A percentile compares a stretch with the other conserved stretches of the same genome.
Conservation (phyloP, 2,888 invertebrate species). For the Allygus modestus region DNA sequence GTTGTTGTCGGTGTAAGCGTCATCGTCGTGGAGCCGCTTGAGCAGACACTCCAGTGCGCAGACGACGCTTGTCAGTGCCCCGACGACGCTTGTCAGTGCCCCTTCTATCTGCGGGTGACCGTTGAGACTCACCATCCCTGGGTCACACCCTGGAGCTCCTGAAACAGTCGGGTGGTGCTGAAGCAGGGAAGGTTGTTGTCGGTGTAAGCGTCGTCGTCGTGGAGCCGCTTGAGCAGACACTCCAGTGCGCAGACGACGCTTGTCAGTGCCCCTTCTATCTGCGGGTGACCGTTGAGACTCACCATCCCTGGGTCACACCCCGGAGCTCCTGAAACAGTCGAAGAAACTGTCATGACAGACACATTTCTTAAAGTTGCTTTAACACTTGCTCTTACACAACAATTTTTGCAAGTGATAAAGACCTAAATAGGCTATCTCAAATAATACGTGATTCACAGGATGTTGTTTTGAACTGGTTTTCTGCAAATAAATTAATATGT, state of each 20-base stretch:
- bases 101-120: conserved; percentile 55
- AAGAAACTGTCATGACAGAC: too few relatives aligned
- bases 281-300: conserved; percentile 49
- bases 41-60: conserved; percentile 50
- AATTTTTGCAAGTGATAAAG: too few relatives aligned
- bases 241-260: conserved; percentile 54
- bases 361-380: too few relatives aligned
- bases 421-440: too few relatives aligned
- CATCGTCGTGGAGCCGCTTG: neutral
- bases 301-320: conserved; percentile 63
- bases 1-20: too few relatives aligned
- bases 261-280: conserved; percentile 51
- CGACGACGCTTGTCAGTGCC: conserved; percentile 49
- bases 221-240: conserved; percentile 8
- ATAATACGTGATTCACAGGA: too few relatives aligned
- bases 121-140: conserved; percentile 59
- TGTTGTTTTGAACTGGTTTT: too few relatives aligned
- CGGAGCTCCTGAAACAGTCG: conserved; percentile 58
- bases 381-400: too few relatives aligned
- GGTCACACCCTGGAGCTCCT: conserved; percentile 64
- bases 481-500: too few relatives aligned
- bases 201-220: neutral
- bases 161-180: neutral
- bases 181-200: neutral
- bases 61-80: conserved; percentile 48